A percentile compares a stretch with the other conserved stretches of the same genome.
phyloP scores from a whole-genome alignment of 2,113 vertebrate species.

The Ctenodactylus gundi region DNA sequence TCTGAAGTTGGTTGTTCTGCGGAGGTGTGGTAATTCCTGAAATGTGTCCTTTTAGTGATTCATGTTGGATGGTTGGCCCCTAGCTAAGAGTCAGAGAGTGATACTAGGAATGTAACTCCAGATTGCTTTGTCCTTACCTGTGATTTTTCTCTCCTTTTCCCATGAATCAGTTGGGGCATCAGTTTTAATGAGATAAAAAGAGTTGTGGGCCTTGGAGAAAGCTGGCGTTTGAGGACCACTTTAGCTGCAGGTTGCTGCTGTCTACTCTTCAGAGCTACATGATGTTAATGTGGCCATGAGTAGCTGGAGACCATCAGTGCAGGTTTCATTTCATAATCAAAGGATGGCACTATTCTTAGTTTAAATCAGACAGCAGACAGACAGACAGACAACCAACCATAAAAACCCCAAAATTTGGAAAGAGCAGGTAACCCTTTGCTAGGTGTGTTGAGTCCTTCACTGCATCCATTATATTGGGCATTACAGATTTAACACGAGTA shows the following conservation, averaged over 20 bases:
- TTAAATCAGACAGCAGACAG: not conserved
- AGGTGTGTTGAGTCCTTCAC: not conserved
- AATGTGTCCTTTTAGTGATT: not conserved
- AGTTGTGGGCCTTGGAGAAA: not conserved
- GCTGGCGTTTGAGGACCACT: not conserved
- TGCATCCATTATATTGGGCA: not conserved
- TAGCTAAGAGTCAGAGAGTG: not conserved
- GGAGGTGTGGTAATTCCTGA: not conserved
- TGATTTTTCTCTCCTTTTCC: not conserved
- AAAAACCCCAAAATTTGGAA: not conserved
- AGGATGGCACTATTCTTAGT: not conserved
- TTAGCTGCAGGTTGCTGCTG: not conserved
- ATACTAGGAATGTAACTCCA: not conserved
- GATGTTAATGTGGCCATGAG: not conserved
- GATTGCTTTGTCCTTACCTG: not conserved
- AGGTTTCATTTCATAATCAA: slow-evolving; percentile 23
- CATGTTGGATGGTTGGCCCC: too few species aligned
- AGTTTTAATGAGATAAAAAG: not conserved
- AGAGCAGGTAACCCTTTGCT: not conserved
- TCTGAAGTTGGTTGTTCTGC: not conserved
- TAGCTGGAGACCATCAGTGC: not conserved
- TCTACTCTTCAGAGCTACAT: not conserved
- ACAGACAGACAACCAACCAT: not conserved
- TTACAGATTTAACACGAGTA: not conserved
- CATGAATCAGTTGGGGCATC: not conserved